These are phyloP conservation scores for Marasmarcha lunaedactyla DNA, from an alignment of 2,888 invertebrate genomes.

Conservation along the genomic window DNA sequence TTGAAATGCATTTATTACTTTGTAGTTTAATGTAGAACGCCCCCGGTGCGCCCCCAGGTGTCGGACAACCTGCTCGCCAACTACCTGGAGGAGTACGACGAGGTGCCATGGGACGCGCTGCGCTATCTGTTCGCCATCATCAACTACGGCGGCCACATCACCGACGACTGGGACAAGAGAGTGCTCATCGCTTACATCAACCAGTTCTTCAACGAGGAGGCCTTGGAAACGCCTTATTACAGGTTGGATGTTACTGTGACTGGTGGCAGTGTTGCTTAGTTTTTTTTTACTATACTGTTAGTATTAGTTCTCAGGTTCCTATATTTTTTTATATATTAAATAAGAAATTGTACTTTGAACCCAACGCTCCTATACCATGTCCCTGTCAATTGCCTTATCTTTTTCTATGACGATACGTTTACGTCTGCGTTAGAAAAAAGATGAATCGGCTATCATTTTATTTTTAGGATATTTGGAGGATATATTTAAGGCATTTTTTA, in stretches of 20 bases:
- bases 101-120: conserved; percentile 91
- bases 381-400: too few relatives aligned
- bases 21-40: too few relatives aligned
- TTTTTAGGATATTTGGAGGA: too few relatives aligned
- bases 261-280: background rate
- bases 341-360: too few relatives aligned
- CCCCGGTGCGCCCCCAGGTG: too few relatives aligned
- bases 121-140: conserved; percentile 90
- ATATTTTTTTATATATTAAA: too few relatives aligned
- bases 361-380: too few relatives aligned
- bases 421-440: too few relatives aligned
- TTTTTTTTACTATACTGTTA: background rate
- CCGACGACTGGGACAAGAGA: conserved; percentile 79
- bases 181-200: conserved; percentile 86
- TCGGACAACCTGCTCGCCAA: conserved; percentile 86
- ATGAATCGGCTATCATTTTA: too few relatives aligned
- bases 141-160: conserved; percentile 90
- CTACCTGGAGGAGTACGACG: conserved; percentile 88
- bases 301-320: background rate
- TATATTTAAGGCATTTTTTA: too few relatives aligned
- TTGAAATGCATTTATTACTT: too few relatives aligned
- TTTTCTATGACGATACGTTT: too few relatives aligned
- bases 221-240: conserved; percentile 73
- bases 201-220: conserved; percentile 83
- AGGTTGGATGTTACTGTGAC: conserved; percentile 50